phyloP scores from a whole-genome alignment of 2,797 vertebrate species.

The Mus spretus region DNA sequence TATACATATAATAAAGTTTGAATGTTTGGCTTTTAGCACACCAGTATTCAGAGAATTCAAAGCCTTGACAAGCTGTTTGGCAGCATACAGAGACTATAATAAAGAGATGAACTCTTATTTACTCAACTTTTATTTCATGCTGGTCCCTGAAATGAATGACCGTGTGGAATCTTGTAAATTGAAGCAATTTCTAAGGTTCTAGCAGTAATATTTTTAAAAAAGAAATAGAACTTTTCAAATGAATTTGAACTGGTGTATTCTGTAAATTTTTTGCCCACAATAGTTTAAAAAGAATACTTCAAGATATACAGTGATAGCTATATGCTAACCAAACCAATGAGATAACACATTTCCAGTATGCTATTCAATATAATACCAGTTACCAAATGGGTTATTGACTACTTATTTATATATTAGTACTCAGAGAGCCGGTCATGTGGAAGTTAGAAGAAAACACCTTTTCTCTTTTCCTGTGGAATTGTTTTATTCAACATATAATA shows the following conservation, averaged over 20 bases:
- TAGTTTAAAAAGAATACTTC: neutral
- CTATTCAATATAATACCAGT: neutral
- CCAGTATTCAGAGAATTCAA: neutral
- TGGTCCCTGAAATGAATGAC: constrained; percentile 59
- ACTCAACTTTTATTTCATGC: constrained; percentile 18
- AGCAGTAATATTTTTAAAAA: constrained; percentile 18
- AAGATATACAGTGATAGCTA: neutral
- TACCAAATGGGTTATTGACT: neutral
- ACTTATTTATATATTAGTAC: no score
- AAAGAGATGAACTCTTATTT: neutral
- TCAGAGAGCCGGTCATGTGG: no score
- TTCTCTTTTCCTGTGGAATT: neutral
- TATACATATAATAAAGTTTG: no score
- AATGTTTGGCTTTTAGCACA: neutral
- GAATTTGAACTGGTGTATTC: constrained; percentile 3
- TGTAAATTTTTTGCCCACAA: neutral
- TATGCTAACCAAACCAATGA: neutral
- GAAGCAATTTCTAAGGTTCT: constrained; percentile 50
- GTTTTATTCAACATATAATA: neutral
- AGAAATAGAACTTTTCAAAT: constrained; percentile 38
- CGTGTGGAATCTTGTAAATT: constrained; percentile 48
- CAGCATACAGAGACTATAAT: neutral
- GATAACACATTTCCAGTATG: neutral
- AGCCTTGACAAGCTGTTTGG: constrained; percentile 10
- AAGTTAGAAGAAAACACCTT: neutral